Evolutionary conservation across 2,888 invertebrate genomes (phyloP).

Genomic region (Euplagia quadripunctaria): DNA sequence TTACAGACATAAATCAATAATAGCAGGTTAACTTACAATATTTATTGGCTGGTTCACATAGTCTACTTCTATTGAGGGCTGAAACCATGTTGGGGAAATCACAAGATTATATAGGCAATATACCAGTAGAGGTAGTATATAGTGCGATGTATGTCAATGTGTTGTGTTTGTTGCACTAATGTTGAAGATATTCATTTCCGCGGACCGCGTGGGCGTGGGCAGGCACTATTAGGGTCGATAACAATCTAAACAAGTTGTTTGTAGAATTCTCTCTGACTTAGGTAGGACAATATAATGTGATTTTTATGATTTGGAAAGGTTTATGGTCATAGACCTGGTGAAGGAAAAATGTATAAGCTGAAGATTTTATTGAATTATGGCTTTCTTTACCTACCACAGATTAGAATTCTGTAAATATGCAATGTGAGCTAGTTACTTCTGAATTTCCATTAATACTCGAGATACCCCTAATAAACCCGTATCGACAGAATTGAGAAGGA

Average conservation of each 20-base stretch:
- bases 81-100: background rate
- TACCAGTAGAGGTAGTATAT: background rate
- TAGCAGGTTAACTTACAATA: background rate
- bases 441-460: background rate
- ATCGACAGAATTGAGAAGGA: background rate
- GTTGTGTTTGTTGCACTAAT: slow-evolving; percentile 12
- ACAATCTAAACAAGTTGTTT: slow-evolving; percentile 35
- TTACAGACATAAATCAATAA: background rate
- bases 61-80: background rate
- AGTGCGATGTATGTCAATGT: background rate
- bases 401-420: too few relatives aligned
- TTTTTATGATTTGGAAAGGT: slow-evolving; percentile 26
- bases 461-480: background rate
- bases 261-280: slow-evolving; percentile 28
- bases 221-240: slow-evolving; percentile 30
- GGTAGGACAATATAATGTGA: slow-evolving; percentile 6
- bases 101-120: background rate
- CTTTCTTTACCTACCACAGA: too few relatives aligned
- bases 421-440: background rate
- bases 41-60: background rate
- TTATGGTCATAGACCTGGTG: slow-evolving; percentile 6
- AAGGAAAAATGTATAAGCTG: background rate
- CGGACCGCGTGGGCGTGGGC: slow-evolving; percentile 30
- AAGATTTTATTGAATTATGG: background rate
- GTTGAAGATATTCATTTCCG: slow-evolving; percentile 32